phyloP scores from a whole-genome alignment of 2,797 vertebrate species.

The Coregonus ussuriensis region DNA sequence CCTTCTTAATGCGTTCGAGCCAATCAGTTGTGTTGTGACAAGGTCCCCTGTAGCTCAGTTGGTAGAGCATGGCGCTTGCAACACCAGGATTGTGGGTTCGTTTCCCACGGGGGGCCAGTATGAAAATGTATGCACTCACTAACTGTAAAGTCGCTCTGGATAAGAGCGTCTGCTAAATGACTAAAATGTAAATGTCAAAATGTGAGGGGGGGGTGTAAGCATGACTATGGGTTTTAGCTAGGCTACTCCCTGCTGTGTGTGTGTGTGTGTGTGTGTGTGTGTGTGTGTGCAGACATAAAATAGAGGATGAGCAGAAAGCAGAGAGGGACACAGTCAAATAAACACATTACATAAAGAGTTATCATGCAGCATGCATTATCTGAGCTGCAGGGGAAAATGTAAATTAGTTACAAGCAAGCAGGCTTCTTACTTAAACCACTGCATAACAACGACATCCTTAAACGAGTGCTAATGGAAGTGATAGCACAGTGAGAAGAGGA shows the following conservation, averaged over 20 bases:
- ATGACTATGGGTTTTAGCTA: no score
- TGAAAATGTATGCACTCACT: no score
- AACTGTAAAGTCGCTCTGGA: no score
- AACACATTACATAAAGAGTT: conserved; percentile 16
- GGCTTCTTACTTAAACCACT: conserved; percentile 32
- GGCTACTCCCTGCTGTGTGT: neutral
- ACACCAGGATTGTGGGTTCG: no score
- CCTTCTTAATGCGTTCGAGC: no score
- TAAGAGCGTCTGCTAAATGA: no score
- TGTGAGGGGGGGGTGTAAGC: no score
- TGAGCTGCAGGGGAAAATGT: conserved; percentile 19
- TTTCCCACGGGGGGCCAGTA: no score
- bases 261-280: conserved; percentile 1
- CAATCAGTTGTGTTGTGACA: no score
- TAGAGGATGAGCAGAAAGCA: neutral
- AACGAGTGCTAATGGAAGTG: conserved; percentile 17
- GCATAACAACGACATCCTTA: conserved; percentile 25
- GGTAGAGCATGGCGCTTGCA: no score
- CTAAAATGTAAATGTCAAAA: no score
- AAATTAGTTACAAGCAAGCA: conserved; percentile 34
- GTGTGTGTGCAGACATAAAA: neutral
- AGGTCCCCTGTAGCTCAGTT: no score
- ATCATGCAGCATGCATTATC: conserved; percentile 32
- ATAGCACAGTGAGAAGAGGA: conserved; percentile 36
- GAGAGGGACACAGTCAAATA: conserved; percentile 7